phyloP scores from a whole-genome alignment of 2,888 invertebrate genomes.

The Lysandra bellargus region DNA sequence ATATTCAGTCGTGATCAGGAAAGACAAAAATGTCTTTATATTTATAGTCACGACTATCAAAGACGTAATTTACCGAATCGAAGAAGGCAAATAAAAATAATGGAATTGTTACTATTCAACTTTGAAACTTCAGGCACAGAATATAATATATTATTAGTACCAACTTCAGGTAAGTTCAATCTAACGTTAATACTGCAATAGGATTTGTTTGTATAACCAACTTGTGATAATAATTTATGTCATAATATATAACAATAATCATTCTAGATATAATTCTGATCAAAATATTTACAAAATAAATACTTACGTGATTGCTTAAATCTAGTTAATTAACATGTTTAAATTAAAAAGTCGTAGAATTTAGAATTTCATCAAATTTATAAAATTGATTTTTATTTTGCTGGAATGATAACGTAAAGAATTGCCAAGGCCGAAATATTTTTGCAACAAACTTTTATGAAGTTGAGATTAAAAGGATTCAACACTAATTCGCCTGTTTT shows the following conservation, averaged over 20 bases:
- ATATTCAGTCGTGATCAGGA: slow-evolving; percentile 5
- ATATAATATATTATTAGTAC: no score
- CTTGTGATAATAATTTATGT: no score
- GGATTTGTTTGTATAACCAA: background rate
- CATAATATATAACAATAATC: no score
- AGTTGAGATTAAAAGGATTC: background rate
- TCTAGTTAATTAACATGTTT: no score
- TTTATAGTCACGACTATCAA: background rate
- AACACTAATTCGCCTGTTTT: slow-evolving; percentile 34
- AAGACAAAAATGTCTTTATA: background rate
- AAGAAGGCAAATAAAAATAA: background rate
- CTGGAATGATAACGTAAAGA: no score
- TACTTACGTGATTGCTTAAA: no score
- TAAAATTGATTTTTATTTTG: no score
- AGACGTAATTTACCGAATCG: background rate
- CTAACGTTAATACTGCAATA: background rate
- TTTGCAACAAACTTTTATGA: background rate
- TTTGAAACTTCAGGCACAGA: background rate
- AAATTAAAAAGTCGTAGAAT: no score
- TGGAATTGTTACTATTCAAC: background rate
- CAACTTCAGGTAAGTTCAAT: background rate
- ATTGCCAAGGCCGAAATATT: no score
- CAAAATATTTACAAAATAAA: no score
- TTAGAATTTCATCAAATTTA: no score
- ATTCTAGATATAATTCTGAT: no score